Percentiles rank a stretch among this genome's conserved stretches.
Evolutionary conservation across 2,797 vertebrate species (phyloP).

Genomic region (Streptopelia turtur): DNA sequence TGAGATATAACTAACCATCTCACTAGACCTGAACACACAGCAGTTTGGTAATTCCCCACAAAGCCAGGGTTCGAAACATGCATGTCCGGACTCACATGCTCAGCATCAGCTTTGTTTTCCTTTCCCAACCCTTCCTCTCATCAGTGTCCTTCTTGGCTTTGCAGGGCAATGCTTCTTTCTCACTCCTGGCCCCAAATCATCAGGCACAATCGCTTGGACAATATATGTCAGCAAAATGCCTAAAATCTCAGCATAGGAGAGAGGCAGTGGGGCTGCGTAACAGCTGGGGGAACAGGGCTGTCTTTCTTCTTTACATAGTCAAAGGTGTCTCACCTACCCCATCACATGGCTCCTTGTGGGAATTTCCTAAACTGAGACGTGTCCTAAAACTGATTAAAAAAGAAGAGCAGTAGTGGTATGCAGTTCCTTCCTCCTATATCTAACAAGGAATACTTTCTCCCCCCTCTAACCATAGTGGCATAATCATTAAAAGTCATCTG

Average conservation of each 20-base stretch:
- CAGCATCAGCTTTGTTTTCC: background rate
- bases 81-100: background rate
- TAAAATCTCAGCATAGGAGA: background rate
- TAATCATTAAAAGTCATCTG: background rate
- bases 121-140: accelerated
- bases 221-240: background rate
- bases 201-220: background rate
- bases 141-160: accelerated
- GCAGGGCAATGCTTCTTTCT: background rate
- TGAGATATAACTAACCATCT: background rate
- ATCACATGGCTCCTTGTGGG: background rate
- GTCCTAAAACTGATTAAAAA: background rate
- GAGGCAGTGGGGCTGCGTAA: background rate
- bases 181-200: background rate
- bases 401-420: background rate
- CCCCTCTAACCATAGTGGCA: background rate
- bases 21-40: background rate
- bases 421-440: background rate
- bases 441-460: background rate
- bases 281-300: background rate
- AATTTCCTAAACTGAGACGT: background rate
- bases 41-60: accelerated
- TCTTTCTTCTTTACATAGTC: background rate
- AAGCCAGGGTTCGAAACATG: background rate
- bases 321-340: background rate